Evolutionary conservation across 2,888 invertebrate species (phyloP), one percentile per base, ranked within the genome.

Genomic region (Chymomyza procnemis): DNA sequence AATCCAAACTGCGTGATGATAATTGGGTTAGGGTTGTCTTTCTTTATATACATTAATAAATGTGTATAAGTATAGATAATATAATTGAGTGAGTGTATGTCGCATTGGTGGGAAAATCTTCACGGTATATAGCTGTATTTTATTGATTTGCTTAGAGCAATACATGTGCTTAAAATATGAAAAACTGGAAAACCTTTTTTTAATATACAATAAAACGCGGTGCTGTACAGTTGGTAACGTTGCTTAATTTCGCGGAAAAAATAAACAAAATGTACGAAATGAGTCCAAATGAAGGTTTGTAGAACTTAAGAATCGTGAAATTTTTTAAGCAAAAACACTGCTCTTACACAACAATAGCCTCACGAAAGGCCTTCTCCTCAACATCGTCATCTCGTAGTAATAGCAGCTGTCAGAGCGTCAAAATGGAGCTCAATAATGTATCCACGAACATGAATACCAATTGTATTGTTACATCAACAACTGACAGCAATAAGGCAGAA

Each of bases 81-180:
- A 82, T 81, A 83, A 81, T 85, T 85, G 75, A 80, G 2, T 85
- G 75, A 80, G 2, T 21, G 19, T 46, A 12, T 19, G n/a, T 59
- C 5, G 16, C 41, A 30, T 55, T 76, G 76, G 82, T 89, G 89
- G 89, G 89, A 89, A 89, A 77, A 77, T 85, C 79, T 82, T 75
- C 57, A 70, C 66, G 69, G 67, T 73, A 65, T 69, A 73, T 66
- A 70, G 69, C 75, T 88, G 89, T 59, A 74, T 70, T 66, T 87
- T 89, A 89, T 89, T 88, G 88, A 88, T 89, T 88, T 76, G 69
- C 67, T 69, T 14, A 48, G 59, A 30, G 34, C 41, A 34, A 50
- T 57, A 62, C 72, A 69, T 61, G 50, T 19, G 9, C 22, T 54
- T 19, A 3, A 68, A 60, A 57, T 66, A 67, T 74, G 60, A 46